Conservation (phyloP, 37 sponge, comb jelly and placozoan species). For the Geodia barretti region DNA sequence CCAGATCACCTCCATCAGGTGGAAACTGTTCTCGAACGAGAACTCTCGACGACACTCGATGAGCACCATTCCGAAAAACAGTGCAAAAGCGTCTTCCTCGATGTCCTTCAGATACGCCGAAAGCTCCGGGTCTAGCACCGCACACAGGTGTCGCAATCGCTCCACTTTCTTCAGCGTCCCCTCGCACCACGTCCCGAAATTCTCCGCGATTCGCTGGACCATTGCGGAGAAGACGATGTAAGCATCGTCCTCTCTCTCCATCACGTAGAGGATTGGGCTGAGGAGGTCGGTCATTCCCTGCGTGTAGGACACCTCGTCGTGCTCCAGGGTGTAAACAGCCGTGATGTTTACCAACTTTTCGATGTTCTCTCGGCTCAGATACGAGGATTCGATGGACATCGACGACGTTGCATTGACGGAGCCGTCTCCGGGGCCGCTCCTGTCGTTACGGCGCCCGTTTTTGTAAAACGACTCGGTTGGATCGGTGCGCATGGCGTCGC, state of each 20-base stretch:
- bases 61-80: conserved; percentile 82
- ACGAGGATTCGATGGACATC: background rate
- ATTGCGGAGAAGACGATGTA: conserved; percentile 72
- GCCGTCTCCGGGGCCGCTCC: background rate
- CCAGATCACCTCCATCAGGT: conserved; percentile 64
- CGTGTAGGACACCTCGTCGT: conserved; percentile 61
- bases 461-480: conserved; percentile 48
- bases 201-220: conserved; percentile 46
- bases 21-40: conserved; percentile 62
- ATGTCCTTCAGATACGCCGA: conserved; percentile 22
- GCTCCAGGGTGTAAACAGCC: conserved; percentile 68
- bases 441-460: background rate
- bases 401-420: background rate
- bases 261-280: conserved; percentile 73
- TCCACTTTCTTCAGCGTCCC: conserved; percentile 71
- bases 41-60: conserved; percentile 79
- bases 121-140: conserved; percentile 64
- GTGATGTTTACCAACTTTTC: conserved; percentile 63
- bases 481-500: conserved; percentile 79
- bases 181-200: conserved; percentile 66
- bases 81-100: conserved; percentile 65
- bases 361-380: conserved; percentile 38
- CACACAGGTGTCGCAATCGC: conserved; percentile 73
- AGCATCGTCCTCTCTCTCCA: conserved; percentile 66
- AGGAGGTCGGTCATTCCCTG: conserved; percentile 87